phyloP scores from a whole-genome alignment of 37 sponge, comb jelly and placozoan species.

The Chondrosia reniformis region DNA sequence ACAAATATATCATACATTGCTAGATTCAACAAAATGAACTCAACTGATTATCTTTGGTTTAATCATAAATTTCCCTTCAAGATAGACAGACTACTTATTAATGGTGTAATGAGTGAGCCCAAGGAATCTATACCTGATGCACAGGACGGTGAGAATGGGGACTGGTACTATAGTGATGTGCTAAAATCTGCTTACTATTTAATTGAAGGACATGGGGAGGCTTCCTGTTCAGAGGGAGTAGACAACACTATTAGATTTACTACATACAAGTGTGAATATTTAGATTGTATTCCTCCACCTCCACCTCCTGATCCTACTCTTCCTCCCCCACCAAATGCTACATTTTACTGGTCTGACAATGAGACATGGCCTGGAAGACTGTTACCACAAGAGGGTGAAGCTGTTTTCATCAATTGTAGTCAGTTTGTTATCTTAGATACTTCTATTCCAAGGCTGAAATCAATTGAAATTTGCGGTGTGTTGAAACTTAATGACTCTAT shows the following conservation, averaged over 20 bases:
- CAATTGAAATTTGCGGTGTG: constrained; percentile 61
- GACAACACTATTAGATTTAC: constrained; percentile 15
- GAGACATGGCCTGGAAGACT: constrained; percentile 46
- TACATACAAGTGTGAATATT: constrained; percentile 47
- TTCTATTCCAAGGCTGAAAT: constrained; percentile 30
- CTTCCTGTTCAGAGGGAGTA: background rate
- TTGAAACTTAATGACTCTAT: constrained; percentile 62
- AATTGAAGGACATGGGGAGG: constrained; percentile 29
- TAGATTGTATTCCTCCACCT: constrained; percentile 52
- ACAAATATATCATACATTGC: constrained; percentile 58
- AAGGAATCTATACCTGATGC: constrained; percentile 9
- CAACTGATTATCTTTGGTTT: constrained; percentile 38
- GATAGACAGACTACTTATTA: constrained; percentile 31
- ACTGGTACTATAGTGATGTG: constrained; percentile 34
- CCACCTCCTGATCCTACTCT: constrained; percentile 49
- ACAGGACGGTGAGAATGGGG: constrained; percentile 22
- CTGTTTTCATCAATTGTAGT: constrained; percentile 65
- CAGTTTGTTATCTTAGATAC: constrained; percentile 70
- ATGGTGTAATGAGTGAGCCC: background rate
- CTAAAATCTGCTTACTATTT: constrained; percentile 38
- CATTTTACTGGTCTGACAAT: constrained; percentile 61
- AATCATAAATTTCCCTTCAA: constrained; percentile 32
- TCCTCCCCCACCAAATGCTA: constrained; percentile 59
- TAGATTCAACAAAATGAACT: constrained; percentile 22
- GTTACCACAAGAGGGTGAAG: constrained; percentile 30